Conservation (phyloP, 2,797 vertebrate genomes). For the Sparus aurata region DNA sequence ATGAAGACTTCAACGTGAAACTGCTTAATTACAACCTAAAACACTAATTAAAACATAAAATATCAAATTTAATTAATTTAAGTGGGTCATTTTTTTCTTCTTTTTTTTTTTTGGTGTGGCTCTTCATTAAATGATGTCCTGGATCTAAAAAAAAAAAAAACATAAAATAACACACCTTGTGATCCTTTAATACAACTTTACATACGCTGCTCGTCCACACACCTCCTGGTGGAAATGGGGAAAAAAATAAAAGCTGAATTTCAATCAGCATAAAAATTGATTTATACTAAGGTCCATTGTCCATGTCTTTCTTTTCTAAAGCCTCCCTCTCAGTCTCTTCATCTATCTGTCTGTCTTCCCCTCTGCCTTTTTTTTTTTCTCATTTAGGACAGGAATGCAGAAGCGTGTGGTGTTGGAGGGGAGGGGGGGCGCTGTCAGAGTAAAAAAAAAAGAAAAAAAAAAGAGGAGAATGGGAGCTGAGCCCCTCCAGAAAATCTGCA, state of each 20-base stretch:
- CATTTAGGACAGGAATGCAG: constrained; percentile 59
- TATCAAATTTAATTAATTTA: constrained; percentile 74
- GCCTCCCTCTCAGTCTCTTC: constrained; percentile 14
- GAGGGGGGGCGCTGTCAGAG: constrained; percentile 51
- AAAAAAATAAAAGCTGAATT: constrained; percentile 76
- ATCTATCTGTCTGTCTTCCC: constrained; percentile 17
- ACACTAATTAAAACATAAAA: constrained; percentile 74
- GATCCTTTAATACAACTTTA: constrained; percentile 51
- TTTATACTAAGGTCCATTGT: constrained; percentile 29
- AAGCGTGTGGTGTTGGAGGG: constrained; percentile 9
- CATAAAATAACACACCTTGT: constrained; percentile 39
- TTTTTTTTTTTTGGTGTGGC: constrained; percentile 57
- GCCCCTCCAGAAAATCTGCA: constrained; percentile 78
- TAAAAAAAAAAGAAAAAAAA: neutral
- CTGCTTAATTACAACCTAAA: constrained; percentile 71
- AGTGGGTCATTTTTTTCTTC: constrained; percentile 69
- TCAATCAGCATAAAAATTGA: constrained; percentile 25
- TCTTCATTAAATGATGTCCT: constrained; percentile 65
- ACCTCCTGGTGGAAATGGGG: constrained; percentile 64
- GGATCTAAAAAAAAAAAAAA: constrained; percentile 38
- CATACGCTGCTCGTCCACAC: constrained; percentile 63
- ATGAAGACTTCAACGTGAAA: constrained; percentile 47
- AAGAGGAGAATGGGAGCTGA: constrained; percentile 64
- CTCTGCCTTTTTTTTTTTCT: constrained; percentile 18
- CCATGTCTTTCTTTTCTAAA: constrained; percentile 26